phyloP scores from a whole-genome alignment of 2,797 vertebrate genomes.

The Crenichthys baileyi region DNA sequence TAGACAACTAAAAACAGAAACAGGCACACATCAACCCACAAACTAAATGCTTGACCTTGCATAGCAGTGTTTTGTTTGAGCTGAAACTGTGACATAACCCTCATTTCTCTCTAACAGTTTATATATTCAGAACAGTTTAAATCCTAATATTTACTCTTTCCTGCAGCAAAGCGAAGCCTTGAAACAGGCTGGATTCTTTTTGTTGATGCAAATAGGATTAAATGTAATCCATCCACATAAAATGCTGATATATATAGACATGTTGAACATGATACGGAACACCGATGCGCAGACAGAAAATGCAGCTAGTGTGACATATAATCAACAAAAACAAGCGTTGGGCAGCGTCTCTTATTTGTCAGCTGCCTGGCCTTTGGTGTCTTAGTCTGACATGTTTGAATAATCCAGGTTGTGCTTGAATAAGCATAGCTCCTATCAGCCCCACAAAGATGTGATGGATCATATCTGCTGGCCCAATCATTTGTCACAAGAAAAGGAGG shows the following conservation, averaged over 20 bases:
- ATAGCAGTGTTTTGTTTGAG: slow-evolving; percentile 12
- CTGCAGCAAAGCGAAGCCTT: slow-evolving; percentile 14
- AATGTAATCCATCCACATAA: slow-evolving; percentile 30
- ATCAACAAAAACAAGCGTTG: slow-evolving; percentile 50
- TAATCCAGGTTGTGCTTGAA: slow-evolving; percentile 66
- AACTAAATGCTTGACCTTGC: slow-evolving; percentile 38
- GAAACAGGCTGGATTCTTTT: slow-evolving; percentile 19
- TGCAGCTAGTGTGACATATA: slow-evolving; percentile 49
- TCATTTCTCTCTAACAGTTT: slow-evolving; percentile 31
- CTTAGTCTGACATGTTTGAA: slow-evolving; percentile 64
- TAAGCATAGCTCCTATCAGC: slow-evolving; percentile 64
- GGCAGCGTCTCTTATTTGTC: slow-evolving; percentile 62
- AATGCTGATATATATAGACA: slow-evolving; percentile 25
- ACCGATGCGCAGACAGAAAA: slow-evolving; percentile 30
- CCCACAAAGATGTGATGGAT: slow-evolving; percentile 63
- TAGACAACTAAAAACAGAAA: slow-evolving; percentile 29
- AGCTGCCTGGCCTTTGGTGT: slow-evolving; percentile 64
- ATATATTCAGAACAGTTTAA: slow-evolving; percentile 25
- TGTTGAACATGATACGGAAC: slow-evolving; percentile 16
- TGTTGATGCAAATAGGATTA: slow-evolving; percentile 37
- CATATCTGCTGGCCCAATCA: slow-evolving; percentile 49
- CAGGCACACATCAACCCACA: slow-evolving; percentile 27
- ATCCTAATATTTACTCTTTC: slow-evolving; percentile 33
- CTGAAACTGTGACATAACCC: background rate
- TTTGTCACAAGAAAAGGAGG: slow-evolving; percentile 68